Percentiles rank a stretch among this genome's conserved stretches.
These are phyloP conservation scores for Bombus breviceps DNA, from an alignment of 1,140 invertebrate genomes.

Conservation along the genomic window DNA sequence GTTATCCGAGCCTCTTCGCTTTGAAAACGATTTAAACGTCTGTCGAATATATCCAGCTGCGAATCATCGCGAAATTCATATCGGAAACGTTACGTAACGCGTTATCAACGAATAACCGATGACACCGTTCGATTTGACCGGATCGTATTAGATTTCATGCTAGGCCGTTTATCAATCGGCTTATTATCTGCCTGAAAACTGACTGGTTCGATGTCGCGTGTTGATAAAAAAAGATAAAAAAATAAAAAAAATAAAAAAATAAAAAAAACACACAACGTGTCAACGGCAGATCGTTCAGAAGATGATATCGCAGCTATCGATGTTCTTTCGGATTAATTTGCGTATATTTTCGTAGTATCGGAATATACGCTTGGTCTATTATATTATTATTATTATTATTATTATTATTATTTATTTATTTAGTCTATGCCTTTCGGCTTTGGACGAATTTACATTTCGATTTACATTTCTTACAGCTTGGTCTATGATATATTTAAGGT, in stretches of 20 bases:
- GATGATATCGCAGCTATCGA: neutral
- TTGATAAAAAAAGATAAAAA: neutral
- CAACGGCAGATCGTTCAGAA: neutral
- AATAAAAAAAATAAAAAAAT: too few species aligned
- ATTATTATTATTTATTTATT: too few species aligned
- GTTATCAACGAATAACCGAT: slow-evolving; percentile 5
- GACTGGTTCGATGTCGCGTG: neutral
- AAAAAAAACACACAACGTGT: too few species aligned
- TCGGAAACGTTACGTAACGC: neutral
- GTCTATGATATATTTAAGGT: too few species aligned
- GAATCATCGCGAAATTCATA: neutral
- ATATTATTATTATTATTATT: too few species aligned
- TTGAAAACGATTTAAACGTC: slow-evolving; percentile 18
- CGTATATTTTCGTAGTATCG: neutral
- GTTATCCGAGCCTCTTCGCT: slow-evolving; percentile 13
- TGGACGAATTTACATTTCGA: too few species aligned
- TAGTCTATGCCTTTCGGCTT: too few species aligned
- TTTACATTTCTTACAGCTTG: too few species aligned
- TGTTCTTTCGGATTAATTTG: neutral
- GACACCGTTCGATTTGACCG: neutral
- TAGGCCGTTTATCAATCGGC: slow-evolving; percentile 12
- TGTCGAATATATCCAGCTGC: neutral
- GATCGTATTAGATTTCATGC: slow-evolving; percentile 2
- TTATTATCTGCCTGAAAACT: neutral
- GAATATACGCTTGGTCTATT: too few species aligned